phyloP scores from a whole-genome alignment of 2,113 vertebrate species.

The Aldabrachelys gigantea region DNA sequence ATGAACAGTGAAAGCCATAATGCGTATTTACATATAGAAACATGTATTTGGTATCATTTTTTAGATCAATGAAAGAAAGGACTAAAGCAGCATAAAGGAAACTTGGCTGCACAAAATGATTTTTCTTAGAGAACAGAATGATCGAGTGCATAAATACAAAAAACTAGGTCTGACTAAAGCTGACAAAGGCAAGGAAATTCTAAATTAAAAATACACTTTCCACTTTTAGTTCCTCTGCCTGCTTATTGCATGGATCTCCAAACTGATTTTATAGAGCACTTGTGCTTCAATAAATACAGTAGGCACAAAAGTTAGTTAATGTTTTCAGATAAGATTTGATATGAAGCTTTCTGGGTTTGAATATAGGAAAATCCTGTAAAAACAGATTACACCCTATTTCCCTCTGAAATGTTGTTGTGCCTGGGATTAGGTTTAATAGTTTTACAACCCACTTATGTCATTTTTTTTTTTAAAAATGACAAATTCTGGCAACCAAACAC shows the following conservation, averaged over 20 bases:
- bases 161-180: not conserved
- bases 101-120: not conserved
- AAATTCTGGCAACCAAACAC: too few relatives aligned
- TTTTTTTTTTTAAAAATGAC: too few relatives aligned
- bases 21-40: conserved; percentile 25
- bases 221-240: conserved; percentile 35
- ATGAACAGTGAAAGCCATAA: conserved; percentile 10
- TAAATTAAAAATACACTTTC: conserved; percentile 36
- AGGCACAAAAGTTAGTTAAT: conserved; percentile 29
- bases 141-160: conserved; percentile 31
- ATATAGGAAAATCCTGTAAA: not conserved
- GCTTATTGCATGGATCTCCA: conserved; percentile 29
- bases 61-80: conserved; percentile 24
- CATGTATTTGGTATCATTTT: conserved; percentile 42
- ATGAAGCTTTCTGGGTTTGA: not conserved
- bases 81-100: conserved; percentile 48
- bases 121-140: conserved; percentile 38
- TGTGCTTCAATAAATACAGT: conserved; percentile 6
- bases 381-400: not conserved
- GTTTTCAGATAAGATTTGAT: conserved; percentile 14
- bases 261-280: not conserved
- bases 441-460: not conserved
- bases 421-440: not conserved
- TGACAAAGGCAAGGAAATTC: conserved; percentile 19
- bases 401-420: not conserved